phyloP scores from a whole-genome alignment of 2,888 invertebrate species.

The Tuta absoluta region DNA sequence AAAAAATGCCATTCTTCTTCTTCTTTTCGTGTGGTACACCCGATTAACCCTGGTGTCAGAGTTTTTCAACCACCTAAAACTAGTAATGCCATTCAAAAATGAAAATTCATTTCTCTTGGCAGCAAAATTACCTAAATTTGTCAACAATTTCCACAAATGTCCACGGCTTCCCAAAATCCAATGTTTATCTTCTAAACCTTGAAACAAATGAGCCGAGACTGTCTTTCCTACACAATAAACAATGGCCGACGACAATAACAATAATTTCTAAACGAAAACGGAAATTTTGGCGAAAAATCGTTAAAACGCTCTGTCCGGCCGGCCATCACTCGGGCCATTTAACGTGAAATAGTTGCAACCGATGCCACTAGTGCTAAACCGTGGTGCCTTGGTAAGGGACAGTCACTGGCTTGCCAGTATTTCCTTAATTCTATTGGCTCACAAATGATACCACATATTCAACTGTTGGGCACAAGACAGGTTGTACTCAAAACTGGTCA shows the following conservation, averaged over 20 bases:
- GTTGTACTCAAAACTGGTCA: too few species aligned
- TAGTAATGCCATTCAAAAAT: too few species aligned
- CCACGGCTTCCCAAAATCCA: neutral
- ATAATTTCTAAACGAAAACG: constrained; percentile 64
- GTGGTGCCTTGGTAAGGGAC: neutral
- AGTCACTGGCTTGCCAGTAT: too few species aligned
- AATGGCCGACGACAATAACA: constrained; percentile 58
- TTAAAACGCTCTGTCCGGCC: constrained; percentile 46
- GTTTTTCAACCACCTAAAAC: too few species aligned
- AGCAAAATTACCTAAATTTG: too few species aligned
- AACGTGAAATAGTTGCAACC: constrained; percentile 72
- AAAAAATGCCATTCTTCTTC: too few species aligned
- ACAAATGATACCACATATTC: too few species aligned
- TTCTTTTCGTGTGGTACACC: too few species aligned
- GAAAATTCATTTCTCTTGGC: too few species aligned
- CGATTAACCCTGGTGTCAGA: too few species aligned
- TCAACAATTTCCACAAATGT: neutral
- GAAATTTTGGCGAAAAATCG: constrained; percentile 69
- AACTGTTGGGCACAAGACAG: too few species aligned
- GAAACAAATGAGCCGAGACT: constrained; percentile 33
- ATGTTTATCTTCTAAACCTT: constrained; percentile 7
- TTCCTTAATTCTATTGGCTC: too few species aligned
- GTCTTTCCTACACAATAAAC: constrained; percentile 33
- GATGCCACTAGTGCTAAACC: constrained; percentile 30
- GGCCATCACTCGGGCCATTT: constrained; percentile 71